Percentiles rank a stretch among this genome's conserved stretches.
These are phyloP conservation scores for Chlamydotis undulata DNA, from an alignment of 2,113 vertebrate genomes.

Conservation along the genomic window DNA sequence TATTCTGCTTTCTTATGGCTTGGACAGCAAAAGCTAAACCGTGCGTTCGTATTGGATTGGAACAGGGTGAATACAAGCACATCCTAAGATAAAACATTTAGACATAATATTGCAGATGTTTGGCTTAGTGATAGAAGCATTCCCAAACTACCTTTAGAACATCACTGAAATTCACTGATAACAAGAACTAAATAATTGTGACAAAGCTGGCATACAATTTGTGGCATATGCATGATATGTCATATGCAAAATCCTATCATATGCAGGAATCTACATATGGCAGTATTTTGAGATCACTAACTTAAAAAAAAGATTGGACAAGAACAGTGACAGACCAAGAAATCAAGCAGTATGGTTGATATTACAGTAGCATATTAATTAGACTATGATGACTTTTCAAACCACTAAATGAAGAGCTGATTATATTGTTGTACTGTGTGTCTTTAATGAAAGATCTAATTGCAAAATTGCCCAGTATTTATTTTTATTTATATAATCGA, in stretches of 20 bases:
- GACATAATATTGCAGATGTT: neutral
- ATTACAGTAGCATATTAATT: constrained; percentile 14
- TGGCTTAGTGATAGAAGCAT: neutral
- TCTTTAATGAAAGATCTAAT: constrained; percentile 30
- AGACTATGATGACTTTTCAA: constrained; percentile 18
- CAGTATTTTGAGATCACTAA: neutral
- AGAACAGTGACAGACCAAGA: neutral
- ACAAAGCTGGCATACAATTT: constrained; percentile 29
- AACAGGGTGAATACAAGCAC: neutral
- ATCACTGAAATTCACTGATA: neutral
- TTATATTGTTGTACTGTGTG: neutral
- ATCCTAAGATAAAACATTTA: neutral
- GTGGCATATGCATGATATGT: neutral
- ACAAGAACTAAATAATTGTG: neutral
- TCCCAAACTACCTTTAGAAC: neutral
- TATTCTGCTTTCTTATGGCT: neutral
- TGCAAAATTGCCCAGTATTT: constrained; percentile 48
- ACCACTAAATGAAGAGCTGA: constrained; percentile 24
- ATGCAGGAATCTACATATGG: neutral
- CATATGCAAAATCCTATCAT: neutral
- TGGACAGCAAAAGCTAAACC: neutral
- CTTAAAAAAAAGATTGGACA: neutral
- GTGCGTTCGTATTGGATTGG: neutral
- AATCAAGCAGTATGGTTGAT: neutral
- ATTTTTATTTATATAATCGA: constrained; percentile 23